Conservation (phyloP, 2,113 vertebrate species). For the Desmodus rotundus region DNA sequence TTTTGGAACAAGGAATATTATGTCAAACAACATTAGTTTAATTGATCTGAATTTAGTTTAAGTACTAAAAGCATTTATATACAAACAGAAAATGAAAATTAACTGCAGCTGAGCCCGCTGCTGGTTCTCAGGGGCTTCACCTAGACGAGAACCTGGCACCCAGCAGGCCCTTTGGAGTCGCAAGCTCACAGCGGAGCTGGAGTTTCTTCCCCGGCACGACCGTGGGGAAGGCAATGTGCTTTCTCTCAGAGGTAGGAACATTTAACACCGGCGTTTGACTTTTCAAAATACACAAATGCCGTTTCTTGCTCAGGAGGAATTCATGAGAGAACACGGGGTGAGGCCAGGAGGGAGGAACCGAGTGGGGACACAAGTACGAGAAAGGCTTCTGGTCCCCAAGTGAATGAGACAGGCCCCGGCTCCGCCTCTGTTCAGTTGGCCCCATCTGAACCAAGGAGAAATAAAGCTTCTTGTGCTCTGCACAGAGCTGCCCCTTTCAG, state of each 20-base stretch:
- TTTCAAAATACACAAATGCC: slow-evolving; percentile 84
- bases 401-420: not conserved
- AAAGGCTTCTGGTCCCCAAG: slow-evolving; percentile 31
- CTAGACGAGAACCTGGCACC: slow-evolving; percentile 73
- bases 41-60: slow-evolving; percentile 89
- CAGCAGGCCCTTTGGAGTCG: slow-evolving; percentile 64
- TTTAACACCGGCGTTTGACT: slow-evolving; percentile 81
- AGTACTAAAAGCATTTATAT: slow-evolving; percentile 89
- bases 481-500: not conserved
- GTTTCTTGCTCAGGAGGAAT: slow-evolving; percentile 76
- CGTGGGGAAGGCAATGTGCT: slow-evolving; percentile 83
- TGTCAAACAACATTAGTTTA: slow-evolving; percentile 88
- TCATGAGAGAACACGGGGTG: slow-evolving; percentile 59
- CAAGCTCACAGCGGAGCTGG: slow-evolving; percentile 48
- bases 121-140: slow-evolving; percentile 57
- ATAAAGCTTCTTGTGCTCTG: not conserved
- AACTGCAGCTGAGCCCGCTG: slow-evolving; percentile 83
- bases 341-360: not conserved
- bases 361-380: not conserved
- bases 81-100: slow-evolving; percentile 87
- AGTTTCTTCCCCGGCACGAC: slow-evolving; percentile 73
- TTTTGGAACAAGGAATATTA: slow-evolving; percentile 88
- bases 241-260: slow-evolving; percentile 82
- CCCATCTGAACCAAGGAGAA: not conserved
- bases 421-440: not conserved